Percentiles rank a stretch among this genome's conserved stretches.
Conservation (phyloP, 1,140 invertebrate genomes). For the Nasonia giraulti region DNA sequence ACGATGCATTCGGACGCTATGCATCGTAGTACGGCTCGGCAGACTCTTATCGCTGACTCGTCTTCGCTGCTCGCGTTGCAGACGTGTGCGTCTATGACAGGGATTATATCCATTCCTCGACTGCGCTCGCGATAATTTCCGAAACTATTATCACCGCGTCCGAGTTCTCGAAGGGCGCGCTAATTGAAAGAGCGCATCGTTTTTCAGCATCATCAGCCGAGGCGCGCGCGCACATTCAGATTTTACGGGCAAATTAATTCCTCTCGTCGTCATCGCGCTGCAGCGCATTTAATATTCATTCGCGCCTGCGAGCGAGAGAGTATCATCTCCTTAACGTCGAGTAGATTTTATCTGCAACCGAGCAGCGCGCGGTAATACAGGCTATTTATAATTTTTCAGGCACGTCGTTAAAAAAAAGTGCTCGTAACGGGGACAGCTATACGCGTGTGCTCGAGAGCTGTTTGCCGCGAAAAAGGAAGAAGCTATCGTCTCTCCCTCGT, state of each 20-base stretch:
- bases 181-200: background rate
- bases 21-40: no score
- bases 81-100: no score
- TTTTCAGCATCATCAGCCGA: no score
- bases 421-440: background rate
- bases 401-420: slow-evolving; percentile 17
- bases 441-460: background rate
- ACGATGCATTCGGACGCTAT: no score
- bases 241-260: background rate
- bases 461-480: background rate
- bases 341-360: slow-evolving; percentile 17
- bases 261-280: background rate
- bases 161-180: background rate
- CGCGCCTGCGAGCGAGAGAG: no score
- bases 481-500: background rate
- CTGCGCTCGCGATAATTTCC: background rate
- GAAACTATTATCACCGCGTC: background rate
- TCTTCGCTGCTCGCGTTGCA: no score
- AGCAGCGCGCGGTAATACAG: background rate
- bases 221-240: no score
- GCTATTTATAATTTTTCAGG: slow-evolving; percentile 20
- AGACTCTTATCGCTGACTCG: no score
- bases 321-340: no score
- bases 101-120: background rate
- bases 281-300: background rate